Percentiles rank a stretch among this genome's conserved stretches.
Conservation (phyloP, 2,797 vertebrate species). For the Neomorphus geoffroyi region DNA sequence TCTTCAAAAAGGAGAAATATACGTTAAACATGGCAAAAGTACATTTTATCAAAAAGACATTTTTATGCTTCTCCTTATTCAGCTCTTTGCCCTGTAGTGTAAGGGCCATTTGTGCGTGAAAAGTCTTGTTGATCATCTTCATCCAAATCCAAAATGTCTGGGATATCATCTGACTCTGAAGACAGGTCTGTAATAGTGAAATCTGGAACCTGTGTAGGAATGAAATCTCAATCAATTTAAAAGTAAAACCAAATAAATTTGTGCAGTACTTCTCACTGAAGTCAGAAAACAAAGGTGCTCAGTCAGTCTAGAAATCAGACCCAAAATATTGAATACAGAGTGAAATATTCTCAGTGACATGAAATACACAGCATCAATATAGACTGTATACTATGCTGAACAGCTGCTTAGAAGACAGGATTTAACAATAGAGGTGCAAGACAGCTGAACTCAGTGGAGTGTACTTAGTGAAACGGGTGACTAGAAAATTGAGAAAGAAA, state of each 20-base stretch:
- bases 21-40: slow-evolving; percentile 53
- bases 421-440: neutral
- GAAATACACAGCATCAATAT: neutral
- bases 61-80: slow-evolving; percentile 41
- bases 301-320: neutral
- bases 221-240: slow-evolving; percentile 56
- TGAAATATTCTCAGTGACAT: neutral
- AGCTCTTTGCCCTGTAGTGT: slow-evolving; percentile 42
- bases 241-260: neutral
- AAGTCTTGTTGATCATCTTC: slow-evolving; percentile 73
- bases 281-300: neutral
- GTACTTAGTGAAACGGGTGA: neutral
- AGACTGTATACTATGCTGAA: neutral
- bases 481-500: neutral
- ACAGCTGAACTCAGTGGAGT: neutral
- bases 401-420: neutral
- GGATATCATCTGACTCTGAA: slow-evolving; percentile 79
- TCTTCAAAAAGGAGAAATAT: slow-evolving; percentile 18
- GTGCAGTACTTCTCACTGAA: neutral
- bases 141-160: slow-evolving; percentile 77
- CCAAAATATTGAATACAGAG: neutral
- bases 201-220: slow-evolving; percentile 77
- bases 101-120: slow-evolving; percentile 64
- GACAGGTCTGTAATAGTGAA: slow-evolving; percentile 77
- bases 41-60: slow-evolving; percentile 12